Base-by-base conservation (phyloP, 2,113 vertebrate genomes). In the Cinclus mexicanus region DNA sequence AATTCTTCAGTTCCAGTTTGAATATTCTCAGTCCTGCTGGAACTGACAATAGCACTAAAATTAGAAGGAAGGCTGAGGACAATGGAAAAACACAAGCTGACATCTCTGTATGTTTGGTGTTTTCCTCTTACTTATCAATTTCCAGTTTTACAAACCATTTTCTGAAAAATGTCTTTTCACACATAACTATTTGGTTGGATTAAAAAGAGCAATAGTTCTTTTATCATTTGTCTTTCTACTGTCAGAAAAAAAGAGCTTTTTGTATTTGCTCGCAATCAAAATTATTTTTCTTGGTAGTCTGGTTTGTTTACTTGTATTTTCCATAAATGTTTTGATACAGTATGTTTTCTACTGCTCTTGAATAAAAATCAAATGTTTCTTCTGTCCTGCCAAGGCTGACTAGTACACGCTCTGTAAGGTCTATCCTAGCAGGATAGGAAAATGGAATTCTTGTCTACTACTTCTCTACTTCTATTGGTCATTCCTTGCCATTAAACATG, bases 21-120 rank as follows among this genome's bases (percentile, higher is more conserved):
- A 89, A 82, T 41, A 65, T 64, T 70, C 47, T 63, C 22, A 78
- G 65, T 79, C 35, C 31, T 87, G 52, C 56, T 90, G 79, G 70
- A 94, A 95, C 63, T 92, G 68, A 57, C 39, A 55, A 15, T 24
- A 91, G 64, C 56, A 82, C n/a, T 70, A 69, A 83, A 72, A 95
- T 67, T 14, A 69, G 50, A 60, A 65, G 64, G 44, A 79, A 71
- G 78, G 52, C 13, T n/a, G 77, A 80, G 33, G 57, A 90, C 21
- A 78, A 5, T 63, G 87, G 21, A 86, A 49, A 85, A 88, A 35
- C 5, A 4, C 57, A 79, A 87, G 37, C 6, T 46, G 53, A 83
- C 41, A 42, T 39, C n/a, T 83, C 0, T 33, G 15, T 82, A 29
- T 93, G 23, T 76, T 35, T 76, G 50, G 0, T 25, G 74, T 70